A percentile compares a stretch with the other conserved stretches of the same genome.
These are phyloP conservation scores for Melanostigma gelatinosum DNA, from an alignment of 2,113 vertebrate species.

Conservation along the genomic window DNA sequence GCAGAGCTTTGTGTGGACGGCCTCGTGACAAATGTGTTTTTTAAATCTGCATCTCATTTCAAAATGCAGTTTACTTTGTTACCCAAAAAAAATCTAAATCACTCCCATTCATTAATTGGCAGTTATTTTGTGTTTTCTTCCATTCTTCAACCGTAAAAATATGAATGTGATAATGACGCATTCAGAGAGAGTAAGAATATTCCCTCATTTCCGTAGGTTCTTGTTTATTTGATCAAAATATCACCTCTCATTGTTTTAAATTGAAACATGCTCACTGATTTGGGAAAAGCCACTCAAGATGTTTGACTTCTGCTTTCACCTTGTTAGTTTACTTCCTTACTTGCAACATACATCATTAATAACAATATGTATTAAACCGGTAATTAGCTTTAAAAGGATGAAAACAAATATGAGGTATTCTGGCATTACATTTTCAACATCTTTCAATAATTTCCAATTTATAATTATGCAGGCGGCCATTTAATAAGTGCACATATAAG, in stretches of 20 bases:
- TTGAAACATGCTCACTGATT: constrained; percentile 23
- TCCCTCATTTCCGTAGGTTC: background rate
- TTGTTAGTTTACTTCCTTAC: constrained; percentile 34
- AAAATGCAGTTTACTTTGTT: constrained; percentile 23
- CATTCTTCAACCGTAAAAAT: background rate
- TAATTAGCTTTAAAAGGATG: constrained; percentile 37
- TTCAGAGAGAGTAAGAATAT: background rate
- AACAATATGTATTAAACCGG: constrained; percentile 31
- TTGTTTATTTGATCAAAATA: constrained; percentile 11
- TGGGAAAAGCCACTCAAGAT: background rate
- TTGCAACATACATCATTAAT: constrained; percentile 38
- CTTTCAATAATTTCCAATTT: constrained; percentile 56
- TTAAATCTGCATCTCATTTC: constrained; percentile 13
- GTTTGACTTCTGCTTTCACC: constrained; percentile 17
- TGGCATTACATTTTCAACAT: constrained; percentile 50
- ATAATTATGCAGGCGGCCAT: constrained; percentile 44
- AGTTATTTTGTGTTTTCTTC: background rate
- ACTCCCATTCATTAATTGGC: background rate
- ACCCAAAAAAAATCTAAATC: constrained; percentile 2
- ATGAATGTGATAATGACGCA: background rate
- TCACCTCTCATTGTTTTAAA: constrained; percentile 1
- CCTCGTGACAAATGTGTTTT: constrained; percentile 41
- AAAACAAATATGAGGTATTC: constrained; percentile 73
- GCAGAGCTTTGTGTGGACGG: constrained; percentile 60
- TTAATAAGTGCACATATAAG: constrained; percentile 67